Percentiles rank a stretch among this genome's conserved stretches.
Conservation (phyloP, 2,113 vertebrate species). For the Emydocephalus ijimae region DNA sequence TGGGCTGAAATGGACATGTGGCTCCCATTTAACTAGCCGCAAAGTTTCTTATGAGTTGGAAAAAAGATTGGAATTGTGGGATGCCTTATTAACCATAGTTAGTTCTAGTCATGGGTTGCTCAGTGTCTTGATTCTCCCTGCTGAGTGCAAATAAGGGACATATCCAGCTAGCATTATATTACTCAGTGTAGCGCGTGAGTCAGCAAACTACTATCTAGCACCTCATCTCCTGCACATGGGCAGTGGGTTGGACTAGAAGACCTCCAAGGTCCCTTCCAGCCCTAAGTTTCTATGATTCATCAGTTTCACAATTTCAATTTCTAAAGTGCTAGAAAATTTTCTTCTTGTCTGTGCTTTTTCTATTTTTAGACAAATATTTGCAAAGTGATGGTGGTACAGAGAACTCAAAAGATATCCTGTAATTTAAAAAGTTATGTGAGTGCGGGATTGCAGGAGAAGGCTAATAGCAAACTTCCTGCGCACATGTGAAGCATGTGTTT, state of each 20-base stretch:
- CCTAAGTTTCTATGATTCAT: too few relatives aligned
- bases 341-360: not conserved
- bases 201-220: not conserved
- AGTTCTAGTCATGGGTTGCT: not conserved
- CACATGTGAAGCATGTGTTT: too few relatives aligned
- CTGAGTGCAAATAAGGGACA: not conserved
- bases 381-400: not conserved
- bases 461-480: too few relatives aligned
- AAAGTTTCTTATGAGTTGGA: not conserved
- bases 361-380: not conserved
- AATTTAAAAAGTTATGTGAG: not conserved
- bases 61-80: not conserved
- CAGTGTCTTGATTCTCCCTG: not conserved
- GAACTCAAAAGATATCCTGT: not conserved
- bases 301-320: not conserved
- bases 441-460: too few relatives aligned
- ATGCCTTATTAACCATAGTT: not conserved
- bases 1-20: not conserved
- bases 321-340: not conserved
- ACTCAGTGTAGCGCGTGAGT: not conserved
- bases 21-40: not conserved
- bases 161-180: not conserved
- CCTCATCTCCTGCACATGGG: not conserved
- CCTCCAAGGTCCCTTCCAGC: too few relatives aligned
- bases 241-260: too few relatives aligned